phyloP scores from a whole-genome alignment of 2,888 invertebrate genomes.

The Netelia melanura region DNA sequence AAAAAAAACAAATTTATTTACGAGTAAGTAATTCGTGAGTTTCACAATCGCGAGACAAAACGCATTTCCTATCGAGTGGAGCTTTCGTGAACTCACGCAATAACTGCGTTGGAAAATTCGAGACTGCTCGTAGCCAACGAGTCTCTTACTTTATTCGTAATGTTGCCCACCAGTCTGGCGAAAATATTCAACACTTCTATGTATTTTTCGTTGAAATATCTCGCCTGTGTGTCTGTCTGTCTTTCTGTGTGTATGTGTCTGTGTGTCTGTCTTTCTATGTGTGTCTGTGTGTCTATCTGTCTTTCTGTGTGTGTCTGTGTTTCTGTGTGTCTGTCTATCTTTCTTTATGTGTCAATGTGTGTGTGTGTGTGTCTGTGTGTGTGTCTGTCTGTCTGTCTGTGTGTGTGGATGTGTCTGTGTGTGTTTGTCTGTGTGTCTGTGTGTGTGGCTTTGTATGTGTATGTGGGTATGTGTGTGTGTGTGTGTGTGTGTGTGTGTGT shows the following conservation, averaged over 20 bases:
- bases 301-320: no score
- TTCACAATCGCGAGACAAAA: not conserved
- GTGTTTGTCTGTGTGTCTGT: no score
- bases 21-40: not conserved
- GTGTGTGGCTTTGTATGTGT: no score
- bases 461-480: no score
- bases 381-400: no score
- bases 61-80: not conserved
- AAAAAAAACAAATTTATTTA: not conserved
- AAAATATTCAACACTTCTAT: constrained; percentile 4
- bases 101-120: constrained; percentile 6
- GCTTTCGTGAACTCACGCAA: constrained; percentile 10
- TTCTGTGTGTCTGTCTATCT: not conserved
- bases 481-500: no score
- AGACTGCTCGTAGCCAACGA: constrained; percentile 50
- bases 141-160: constrained; percentile 14
- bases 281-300: no score
- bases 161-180: constrained; percentile 19
- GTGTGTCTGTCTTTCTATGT: no score
- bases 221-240: not conserved
- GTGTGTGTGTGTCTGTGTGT: no score
- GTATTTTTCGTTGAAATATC: not conserved
- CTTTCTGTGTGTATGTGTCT: no score
- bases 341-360: no score
- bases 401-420: no score